Evolutionary conservation across 1,140 invertebrate genomes (phyloP).

Genomic region (Hypothenemus hampei): DNA sequence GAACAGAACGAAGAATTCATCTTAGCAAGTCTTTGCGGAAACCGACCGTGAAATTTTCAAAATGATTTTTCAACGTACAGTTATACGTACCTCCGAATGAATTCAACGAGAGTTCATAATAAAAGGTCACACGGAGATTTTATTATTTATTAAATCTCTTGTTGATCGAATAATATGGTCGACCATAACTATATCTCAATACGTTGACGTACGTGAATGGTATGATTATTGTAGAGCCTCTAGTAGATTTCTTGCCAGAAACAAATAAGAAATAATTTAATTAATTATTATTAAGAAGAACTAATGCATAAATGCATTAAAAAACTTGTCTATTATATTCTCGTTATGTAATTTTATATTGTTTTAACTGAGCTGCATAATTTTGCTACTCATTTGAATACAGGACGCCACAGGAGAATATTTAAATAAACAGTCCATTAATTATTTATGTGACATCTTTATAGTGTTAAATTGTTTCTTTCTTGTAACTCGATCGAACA

Average conservation of each 20-base stretch:
- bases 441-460: conserved; percentile 28
- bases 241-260: too few species aligned
- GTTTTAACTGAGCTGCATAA: conserved; percentile 22
- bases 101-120: conserved; percentile 1
- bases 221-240: too few species aligned
- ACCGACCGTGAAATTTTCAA: conserved; percentile 14
- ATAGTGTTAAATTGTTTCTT: conserved; percentile 27
- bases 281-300: conserved; percentile 6
- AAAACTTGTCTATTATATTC: conserved; percentile 16
- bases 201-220: too few species aligned
- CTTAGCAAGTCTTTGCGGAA: conserved; percentile 7
- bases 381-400: conserved; percentile 21
- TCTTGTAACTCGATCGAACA: conserved; percentile 14
- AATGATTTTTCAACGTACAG: conserved; percentile 4
- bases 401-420: conserved; percentile 20
- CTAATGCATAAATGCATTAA: conserved; percentile 24
- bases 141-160: too few species aligned
- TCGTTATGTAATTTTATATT: conserved; percentile 28
- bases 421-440: conserved; percentile 26
- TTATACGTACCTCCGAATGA: conserved; percentile 4
- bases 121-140: too few species aligned
- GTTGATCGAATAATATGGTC: too few species aligned
- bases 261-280: too few species aligned
- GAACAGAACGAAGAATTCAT: conserved; percentile 11
- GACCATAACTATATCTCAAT: too few species aligned